Conservation (phyloP, 1,140 invertebrate genomes). For the Calephelis virginiensis region DNA sequence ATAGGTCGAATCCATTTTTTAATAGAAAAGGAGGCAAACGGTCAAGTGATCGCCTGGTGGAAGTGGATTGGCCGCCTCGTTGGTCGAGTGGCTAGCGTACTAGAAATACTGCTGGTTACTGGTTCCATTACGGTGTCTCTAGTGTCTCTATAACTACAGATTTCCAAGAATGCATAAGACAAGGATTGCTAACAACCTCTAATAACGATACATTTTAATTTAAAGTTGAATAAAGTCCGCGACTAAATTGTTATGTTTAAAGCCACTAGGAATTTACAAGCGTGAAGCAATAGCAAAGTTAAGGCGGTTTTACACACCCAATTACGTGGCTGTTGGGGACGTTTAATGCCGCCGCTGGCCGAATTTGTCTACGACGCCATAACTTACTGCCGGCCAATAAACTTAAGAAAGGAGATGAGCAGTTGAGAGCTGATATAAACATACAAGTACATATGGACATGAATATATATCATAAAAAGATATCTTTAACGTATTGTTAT, state of each 20-base stretch:
- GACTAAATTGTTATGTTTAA: not conserved
- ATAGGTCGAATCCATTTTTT: too few relatives aligned
- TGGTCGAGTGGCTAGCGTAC: too few relatives aligned
- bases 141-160: too few relatives aligned
- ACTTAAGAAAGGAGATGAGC: conserved; percentile 1
- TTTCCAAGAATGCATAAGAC: too few relatives aligned
- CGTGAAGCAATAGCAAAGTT: conserved; percentile 1
- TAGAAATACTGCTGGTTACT: too few relatives aligned
- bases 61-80: too few relatives aligned
- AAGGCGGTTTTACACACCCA: conserved; percentile 8
- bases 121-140: too few relatives aligned
- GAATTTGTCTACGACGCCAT: not conserved
- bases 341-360: conserved; percentile 8
- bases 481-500: too few relatives aligned
- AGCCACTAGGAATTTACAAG: conserved; percentile 5
- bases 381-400: conserved; percentile 6
- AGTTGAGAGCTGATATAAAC: not conserved
- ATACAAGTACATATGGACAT: not conserved
- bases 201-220: too few relatives aligned
- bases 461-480: not conserved
- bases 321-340: conserved; percentile 3
- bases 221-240: not conserved
- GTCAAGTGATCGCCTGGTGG: too few relatives aligned
- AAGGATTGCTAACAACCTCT: too few relatives aligned
- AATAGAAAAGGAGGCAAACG: too few relatives aligned